phyloP scores from a whole-genome alignment of 2,797 vertebrate genomes.

The Gephyroberyx darwinii region DNA sequence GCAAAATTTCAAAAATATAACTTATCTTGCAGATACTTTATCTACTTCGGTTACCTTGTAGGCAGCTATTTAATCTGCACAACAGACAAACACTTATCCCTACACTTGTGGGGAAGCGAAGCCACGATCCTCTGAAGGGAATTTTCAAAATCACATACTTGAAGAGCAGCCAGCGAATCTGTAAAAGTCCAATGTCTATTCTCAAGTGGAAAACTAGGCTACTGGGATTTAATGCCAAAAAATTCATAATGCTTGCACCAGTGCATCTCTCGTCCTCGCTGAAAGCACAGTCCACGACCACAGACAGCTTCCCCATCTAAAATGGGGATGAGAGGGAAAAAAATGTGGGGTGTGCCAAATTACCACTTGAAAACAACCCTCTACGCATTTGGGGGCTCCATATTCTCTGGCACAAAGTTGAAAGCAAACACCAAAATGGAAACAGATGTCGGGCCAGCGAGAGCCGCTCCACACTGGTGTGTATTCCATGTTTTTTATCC shows the following conservation, averaged over 20 bases:
- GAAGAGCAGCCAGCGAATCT: constrained; percentile 62
- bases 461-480: constrained; percentile 52
- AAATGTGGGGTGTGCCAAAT: constrained; percentile 61
- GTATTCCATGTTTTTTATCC: constrained; percentile 62
- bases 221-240: constrained; percentile 50
- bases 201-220: constrained; percentile 65
- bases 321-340: constrained; percentile 61
- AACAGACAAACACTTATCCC: constrained; percentile 35
- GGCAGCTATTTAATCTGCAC: constrained; percentile 34
- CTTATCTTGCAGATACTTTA: neutral
- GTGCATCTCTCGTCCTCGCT: constrained; percentile 41
- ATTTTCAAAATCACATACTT: constrained; percentile 61
- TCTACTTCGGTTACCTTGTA: neutral
- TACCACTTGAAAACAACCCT: constrained; percentile 76
- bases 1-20: neutral
- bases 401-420: constrained; percentile 70
- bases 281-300: constrained; percentile 49
- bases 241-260: constrained; percentile 52
- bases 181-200: constrained; percentile 38
- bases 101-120: constrained; percentile 29
- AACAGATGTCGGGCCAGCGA: constrained; percentile 76
- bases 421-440: constrained; percentile 79
- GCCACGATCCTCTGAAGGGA: constrained; percentile 34
- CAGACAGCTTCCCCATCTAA: constrained; percentile 57
- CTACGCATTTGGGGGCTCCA: constrained; percentile 70